Percentiles rank a stretch among this genome's conserved stretches.
Conservation (phyloP, 2,888 invertebrate species). For the Allolobophora icterica region DNA sequence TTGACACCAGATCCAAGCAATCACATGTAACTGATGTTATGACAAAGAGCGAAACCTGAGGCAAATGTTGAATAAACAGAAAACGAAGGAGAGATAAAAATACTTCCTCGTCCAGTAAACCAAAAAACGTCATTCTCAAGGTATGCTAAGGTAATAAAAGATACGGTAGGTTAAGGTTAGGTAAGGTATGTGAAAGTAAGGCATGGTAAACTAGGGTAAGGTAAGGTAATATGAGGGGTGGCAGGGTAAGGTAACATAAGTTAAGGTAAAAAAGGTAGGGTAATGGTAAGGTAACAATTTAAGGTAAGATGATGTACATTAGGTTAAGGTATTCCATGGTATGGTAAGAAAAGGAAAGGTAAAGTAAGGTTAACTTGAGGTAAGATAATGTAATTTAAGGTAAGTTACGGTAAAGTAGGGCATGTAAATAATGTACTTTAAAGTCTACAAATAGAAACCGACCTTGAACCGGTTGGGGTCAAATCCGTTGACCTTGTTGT, state of each 20-base stretch:
- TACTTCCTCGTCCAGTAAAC: not conserved
- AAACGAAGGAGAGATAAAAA: not conserved
- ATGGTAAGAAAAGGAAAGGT: not conserved
- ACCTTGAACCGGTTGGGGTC: slow-evolving; percentile 41
- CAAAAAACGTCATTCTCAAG: not conserved
- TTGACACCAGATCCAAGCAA: not conserved
- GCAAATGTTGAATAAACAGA: not conserved
- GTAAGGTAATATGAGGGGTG: not conserved
- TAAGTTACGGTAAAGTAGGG: not conserved
- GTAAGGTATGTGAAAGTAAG: not conserved
- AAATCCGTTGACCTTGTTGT: slow-evolving; percentile 69
- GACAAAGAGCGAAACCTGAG: not conserved
- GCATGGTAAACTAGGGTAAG: no score
- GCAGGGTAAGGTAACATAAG: no score
- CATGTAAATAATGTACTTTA: not conserved
- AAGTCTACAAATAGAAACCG: not conserved
- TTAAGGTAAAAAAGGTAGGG: no score
- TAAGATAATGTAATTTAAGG: not conserved
- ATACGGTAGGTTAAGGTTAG: no score
- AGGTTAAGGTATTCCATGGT: not conserved
- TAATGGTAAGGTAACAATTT: no score
- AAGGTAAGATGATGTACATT: not conserved
- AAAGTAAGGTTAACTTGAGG: not conserved
- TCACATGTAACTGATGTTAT: not conserved
- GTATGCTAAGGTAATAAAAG: no score